Percentiles rank a stretch among this genome's conserved stretches.
phyloP scores from a whole-genome alignment of 1,140 invertebrate species.

The Drosophila nannoptera region DNA sequence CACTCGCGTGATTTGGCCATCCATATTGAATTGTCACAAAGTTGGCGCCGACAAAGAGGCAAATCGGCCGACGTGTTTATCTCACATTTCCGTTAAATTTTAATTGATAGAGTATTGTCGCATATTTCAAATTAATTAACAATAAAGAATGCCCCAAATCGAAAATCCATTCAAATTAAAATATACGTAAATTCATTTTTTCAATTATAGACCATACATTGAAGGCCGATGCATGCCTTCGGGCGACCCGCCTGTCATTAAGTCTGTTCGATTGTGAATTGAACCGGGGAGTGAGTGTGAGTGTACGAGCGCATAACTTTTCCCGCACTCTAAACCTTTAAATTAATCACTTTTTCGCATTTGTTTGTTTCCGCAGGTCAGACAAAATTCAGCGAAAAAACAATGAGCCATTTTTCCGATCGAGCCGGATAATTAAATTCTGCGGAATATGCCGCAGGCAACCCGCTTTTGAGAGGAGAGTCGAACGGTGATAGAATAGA shows the following conservation, averaged over 20 bases:
- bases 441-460: conserved; percentile 47
- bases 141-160: not conserved
- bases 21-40: conserved; percentile 55
- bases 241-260: too few species aligned
- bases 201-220: too few species aligned
- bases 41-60: conserved; percentile 23
- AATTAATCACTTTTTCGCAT: conserved; percentile 23
- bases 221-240: too few species aligned
- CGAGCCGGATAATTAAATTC: conserved; percentile 76
- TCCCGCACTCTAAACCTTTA: conserved; percentile 20
- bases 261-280: too few species aligned
- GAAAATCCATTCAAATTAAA: not conserved
- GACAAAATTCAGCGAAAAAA: conserved; percentile 7
- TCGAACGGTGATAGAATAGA: not conserved
- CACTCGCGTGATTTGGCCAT: conserved; percentile 41
- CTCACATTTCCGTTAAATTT: conserved; percentile 7
- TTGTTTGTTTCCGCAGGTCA: conserved; percentile 7
- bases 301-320: conserved; percentile 5
- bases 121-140: conserved; percentile 1
- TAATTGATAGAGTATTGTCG: not conserved
- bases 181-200: not conserved
- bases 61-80: conserved; percentile 16
- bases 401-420: conserved; percentile 36
- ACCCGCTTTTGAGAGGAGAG: conserved; percentile 25
- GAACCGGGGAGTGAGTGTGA: too few species aligned